Evolutionary conservation across 37 sponge, comb jelly and placozoan species (phyloP).

Genomic region (Oscarella lobularis): DNA sequence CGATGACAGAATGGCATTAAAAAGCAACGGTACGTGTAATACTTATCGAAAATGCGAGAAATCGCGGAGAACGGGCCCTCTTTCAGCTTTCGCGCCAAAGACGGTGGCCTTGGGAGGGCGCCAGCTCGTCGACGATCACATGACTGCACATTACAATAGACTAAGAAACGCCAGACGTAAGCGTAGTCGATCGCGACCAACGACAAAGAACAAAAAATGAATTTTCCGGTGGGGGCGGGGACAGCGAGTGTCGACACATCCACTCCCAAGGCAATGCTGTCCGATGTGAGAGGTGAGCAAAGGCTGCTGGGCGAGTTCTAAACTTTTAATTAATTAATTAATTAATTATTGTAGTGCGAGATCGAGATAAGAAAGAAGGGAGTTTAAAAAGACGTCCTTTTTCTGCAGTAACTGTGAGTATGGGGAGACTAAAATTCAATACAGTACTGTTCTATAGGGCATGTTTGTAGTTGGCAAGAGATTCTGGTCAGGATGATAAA

Average conservation of each 20-base stretch:
- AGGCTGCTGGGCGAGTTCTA: no score
- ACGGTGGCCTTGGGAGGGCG: not conserved
- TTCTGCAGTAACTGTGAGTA: no score
- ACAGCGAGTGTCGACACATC: not conserved
- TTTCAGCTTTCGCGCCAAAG: not conserved
- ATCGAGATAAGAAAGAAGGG: no score
- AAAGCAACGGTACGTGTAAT: not conserved
- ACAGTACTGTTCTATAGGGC: no score
- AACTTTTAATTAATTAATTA: not conserved
- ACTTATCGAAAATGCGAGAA: not conserved
- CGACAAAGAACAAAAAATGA: not conserved
- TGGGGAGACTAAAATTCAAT: no score
- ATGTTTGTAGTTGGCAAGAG: no score
- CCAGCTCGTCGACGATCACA: not conserved
- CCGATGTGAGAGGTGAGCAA: not conserved
- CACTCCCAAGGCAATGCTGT: not conserved
- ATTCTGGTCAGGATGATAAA: no score
- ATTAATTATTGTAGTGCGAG: not conserved
- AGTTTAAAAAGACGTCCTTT: no score
- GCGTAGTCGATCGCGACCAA: no score
- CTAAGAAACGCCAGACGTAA: not conserved
- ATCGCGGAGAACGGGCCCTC: not conserved
- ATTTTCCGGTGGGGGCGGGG: not conserved
- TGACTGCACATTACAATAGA: not conserved
- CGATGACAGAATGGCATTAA: not conserved